Evolutionary conservation across 2,113 vertebrate species (phyloP).

Genomic region (Rallus limicola): DNA sequence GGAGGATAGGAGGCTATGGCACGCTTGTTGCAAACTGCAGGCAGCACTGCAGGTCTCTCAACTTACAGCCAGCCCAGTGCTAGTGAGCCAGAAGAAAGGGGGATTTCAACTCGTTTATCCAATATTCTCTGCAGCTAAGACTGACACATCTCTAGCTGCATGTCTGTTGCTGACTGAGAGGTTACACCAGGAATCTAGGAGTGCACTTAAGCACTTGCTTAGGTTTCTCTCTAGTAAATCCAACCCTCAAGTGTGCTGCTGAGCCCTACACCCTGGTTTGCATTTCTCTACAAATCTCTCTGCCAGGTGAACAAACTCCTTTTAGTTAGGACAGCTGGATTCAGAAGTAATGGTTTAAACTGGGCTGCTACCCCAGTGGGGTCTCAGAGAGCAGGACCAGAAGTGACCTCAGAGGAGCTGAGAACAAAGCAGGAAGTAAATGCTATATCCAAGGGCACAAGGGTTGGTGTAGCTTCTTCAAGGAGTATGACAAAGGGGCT

Average conservation of each 20-base stretch:
- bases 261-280: neutral
- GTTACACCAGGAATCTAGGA: neutral
- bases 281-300: neutral
- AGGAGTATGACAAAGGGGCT: neutral
- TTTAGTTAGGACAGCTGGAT: neutral
- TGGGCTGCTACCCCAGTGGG: neutral
- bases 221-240: neutral
- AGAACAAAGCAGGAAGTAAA: neutral
- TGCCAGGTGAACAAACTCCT: neutral
- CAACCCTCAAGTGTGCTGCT: fast-evolving
- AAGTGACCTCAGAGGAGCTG: neutral
- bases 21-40: neutral
- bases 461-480: neutral
- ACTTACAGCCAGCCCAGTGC: neutral
- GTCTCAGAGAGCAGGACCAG: neutral
- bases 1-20: neutral
- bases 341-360: neutral
- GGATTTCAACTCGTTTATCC: neutral
- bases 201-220: neutral
- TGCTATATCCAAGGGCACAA: neutral
- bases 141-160: neutral
- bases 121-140: neutral
- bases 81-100: neutral
- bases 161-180: neutral
- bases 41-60: neutral